These are phyloP conservation scores for Rhinichthys klamathensis DNA, from an alignment of 2,113 vertebrate genomes.

Conservation along the genomic window DNA sequence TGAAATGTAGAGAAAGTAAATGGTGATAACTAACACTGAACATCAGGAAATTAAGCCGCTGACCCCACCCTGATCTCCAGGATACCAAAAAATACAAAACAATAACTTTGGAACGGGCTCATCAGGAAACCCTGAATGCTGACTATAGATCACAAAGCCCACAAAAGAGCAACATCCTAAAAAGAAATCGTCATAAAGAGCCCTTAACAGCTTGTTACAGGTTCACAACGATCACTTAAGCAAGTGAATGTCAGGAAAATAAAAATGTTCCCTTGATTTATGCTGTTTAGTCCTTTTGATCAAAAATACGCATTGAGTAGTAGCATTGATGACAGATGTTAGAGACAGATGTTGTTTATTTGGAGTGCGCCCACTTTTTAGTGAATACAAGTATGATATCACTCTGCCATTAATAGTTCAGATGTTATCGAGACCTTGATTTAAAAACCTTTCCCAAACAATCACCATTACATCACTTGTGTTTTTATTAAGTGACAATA, in stretches of 20 bases:
- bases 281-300: not conserved
- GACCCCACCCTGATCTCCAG: slow-evolving; percentile 50
- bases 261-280: not conserved
- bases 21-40: slow-evolving; percentile 65
- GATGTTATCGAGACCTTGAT: not conserved
- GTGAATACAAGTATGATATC: slow-evolving; percentile 31
- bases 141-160: slow-evolving; percentile 33
- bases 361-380: not conserved
- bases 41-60: slow-evolving; percentile 69
- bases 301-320: not conserved
- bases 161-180: slow-evolving; percentile 39
- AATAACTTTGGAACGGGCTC: slow-evolving; percentile 64
- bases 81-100: slow-evolving; percentile 65
- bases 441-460: slow-evolving; percentile 17
- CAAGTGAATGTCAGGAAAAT: not conserved
- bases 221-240: not conserved
- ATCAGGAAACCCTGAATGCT: slow-evolving; percentile 47
- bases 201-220: slow-evolving; percentile 7
- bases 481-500: not conserved
- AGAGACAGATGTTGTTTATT: not conserved
- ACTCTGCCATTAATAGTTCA: slow-evolving; percentile 12
- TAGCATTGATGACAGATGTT: not conserved
- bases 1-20: slow-evolving; percentile 64
- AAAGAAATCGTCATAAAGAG: not conserved
- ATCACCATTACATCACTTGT: not conserved